Evolutionary conservation across 2,888 invertebrate species (phyloP), one percentile per base, ranked within the genome.

Genomic region (Amphiduros pacificus): DNA sequence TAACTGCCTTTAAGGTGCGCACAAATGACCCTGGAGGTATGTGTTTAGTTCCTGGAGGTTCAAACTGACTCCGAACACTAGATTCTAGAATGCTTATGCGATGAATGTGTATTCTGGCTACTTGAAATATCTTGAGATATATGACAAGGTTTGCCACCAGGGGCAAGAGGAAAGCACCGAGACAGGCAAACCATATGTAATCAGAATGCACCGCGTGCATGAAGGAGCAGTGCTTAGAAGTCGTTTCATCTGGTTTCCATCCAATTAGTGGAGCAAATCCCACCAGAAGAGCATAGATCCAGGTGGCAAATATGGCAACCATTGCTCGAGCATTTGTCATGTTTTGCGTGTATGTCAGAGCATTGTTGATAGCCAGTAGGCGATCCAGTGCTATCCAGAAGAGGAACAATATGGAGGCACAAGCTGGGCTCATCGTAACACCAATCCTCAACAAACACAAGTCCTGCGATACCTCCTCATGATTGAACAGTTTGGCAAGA

Each of bases 321-420:
- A 26, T 28, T 4, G 20, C 53, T 6, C 53, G 53, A 17, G 31
- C 2, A 4, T 14, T 5, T 20, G 53, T 53, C 28, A 53, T 29
- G 22, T 53, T 53, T 6, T 31, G 31, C 11, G 9, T 6, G 53
- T 53, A 53, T 26, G 29, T 53, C 31, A 53, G 20, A 2, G 53
- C 31, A 6, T 6, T 31, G 3, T 22, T 20, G 11, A 53, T 53
- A 20, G 53, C 53, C 6, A 53, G 2, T 6, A 31, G n/a, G 29
- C 53, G 28, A 20, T 53, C 53, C 31, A 53, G 14, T 6, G 53
- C 53, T 6, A 53, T 53, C 31, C 53, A 53, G n/a, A 53, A 31
- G 29, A 53, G 27, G 53, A 53, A 53, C 14, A 53, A 20, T 14
- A 53, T 31, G 29, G 53, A 53, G 14, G 53, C 53, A 20, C 53